A percentile compares a stretch with the other conserved stretches of the same genome.
These are phyloP conservation scores for Deilephila elpenor DNA, from an alignment of 2,888 invertebrate genomes.

Conservation along the genomic window DNA sequence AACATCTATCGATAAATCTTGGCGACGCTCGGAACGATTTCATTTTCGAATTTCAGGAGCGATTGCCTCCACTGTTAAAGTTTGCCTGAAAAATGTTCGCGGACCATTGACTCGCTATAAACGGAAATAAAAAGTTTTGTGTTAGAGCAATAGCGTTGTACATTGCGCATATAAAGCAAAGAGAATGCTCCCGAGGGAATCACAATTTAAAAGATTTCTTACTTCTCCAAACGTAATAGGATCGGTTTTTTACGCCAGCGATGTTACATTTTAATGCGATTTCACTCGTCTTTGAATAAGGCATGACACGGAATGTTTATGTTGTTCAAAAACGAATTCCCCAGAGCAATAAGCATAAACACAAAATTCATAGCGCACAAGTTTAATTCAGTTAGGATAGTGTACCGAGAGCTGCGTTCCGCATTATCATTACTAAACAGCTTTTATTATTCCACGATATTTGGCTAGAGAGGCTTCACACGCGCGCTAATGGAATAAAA, in stretches of 20 bases:
- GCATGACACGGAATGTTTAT: constrained; percentile 47
- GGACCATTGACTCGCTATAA: constrained; percentile 84
- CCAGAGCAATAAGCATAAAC: constrained; percentile 65
- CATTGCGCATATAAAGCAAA: constrained; percentile 79
- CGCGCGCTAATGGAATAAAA: constrained; percentile 84
- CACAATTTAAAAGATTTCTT: constrained; percentile 60
- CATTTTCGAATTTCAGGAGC: constrained; percentile 85
- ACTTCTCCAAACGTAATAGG: constrained; percentile 47
- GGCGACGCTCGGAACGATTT: constrained; percentile 84
- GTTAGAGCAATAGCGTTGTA: constrained; percentile 81
- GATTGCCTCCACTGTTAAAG: constrained; percentile 85
- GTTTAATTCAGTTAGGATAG: constrained; percentile 78
- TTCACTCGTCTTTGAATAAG: constrained; percentile 32
- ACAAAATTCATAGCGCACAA: constrained; percentile 67
- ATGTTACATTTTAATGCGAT: constrained; percentile 34
- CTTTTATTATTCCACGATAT: constrained; percentile 84
- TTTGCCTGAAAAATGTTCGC: constrained; percentile 85
- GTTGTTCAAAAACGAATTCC: constrained; percentile 63
- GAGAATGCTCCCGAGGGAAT: constrained; percentile 69
- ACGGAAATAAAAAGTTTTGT: constrained; percentile 85
- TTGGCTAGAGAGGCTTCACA: constrained; percentile 82
- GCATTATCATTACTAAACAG: constrained; percentile 83
- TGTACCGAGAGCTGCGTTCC: constrained; percentile 71
- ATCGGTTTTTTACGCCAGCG: constrained; percentile 63
- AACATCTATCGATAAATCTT: constrained; percentile 85